These are phyloP conservation scores for Pararge aegeria DNA, from an alignment of 1,140 invertebrate genomes.

Conservation along the genomic window DNA sequence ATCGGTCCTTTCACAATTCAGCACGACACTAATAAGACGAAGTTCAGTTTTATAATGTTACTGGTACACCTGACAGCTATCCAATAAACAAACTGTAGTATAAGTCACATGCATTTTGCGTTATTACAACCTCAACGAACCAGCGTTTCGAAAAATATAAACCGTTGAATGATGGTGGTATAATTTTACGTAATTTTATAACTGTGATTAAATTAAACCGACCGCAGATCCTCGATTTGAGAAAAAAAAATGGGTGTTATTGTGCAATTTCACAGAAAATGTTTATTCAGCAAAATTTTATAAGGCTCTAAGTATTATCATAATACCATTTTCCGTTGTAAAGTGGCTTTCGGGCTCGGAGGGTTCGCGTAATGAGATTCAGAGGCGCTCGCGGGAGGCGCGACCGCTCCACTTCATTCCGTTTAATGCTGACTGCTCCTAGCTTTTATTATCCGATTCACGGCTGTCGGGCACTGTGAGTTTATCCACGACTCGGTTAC, in stretches of 20 bases:
- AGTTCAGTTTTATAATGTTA: no score
- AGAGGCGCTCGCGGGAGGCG: slow-evolving; percentile 49
- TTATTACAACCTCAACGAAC: no score
- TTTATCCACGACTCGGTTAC: background rate
- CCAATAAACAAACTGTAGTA: no score
- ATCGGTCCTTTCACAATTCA: no score
- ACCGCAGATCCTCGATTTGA: slow-evolving; percentile 31
- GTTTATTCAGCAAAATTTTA: slow-evolving; percentile 77
- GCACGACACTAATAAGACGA: no score
- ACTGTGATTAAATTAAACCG: slow-evolving; percentile 39
- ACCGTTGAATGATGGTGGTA: no score
- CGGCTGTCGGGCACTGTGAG: background rate
- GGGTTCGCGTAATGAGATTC: slow-evolving; percentile 76
- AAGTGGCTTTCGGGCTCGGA: slow-evolving; percentile 69
- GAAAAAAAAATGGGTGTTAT: slow-evolving; percentile 50
- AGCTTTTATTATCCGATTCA: slow-evolving; percentile 48
- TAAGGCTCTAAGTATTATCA: slow-evolving; percentile 76
- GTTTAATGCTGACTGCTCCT: slow-evolving; percentile 79
- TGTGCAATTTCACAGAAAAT: slow-evolving; percentile 71
- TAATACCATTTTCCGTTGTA: slow-evolving; percentile 76
- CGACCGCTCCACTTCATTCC: slow-evolving; percentile 75
- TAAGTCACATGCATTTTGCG: no score
- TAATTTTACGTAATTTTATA: slow-evolving; percentile 26
- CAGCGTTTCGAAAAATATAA: no score
- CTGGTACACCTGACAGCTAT: no score